A percentile compares a stretch with the other conserved stretches of the same genome.
Conservation (phyloP, 2,797 vertebrate genomes). For the Myoxocephalus aenaeus region DNA sequence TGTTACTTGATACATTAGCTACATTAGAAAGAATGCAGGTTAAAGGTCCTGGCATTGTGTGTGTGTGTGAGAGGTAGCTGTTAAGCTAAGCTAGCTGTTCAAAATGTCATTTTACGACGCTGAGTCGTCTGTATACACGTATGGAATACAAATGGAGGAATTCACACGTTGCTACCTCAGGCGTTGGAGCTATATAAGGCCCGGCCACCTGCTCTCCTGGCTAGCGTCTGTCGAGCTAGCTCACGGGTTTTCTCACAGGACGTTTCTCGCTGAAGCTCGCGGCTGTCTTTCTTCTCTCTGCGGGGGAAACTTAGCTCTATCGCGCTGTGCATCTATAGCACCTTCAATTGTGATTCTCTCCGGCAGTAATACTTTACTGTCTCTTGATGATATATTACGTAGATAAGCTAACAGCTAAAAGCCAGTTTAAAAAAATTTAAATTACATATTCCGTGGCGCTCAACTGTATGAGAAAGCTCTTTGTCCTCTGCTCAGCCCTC, state of each 20-base stretch:
- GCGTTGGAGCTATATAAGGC: background rate
- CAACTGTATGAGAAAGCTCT: conserved; percentile 22
- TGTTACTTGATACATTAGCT: too few relatives aligned
- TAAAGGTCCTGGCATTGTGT: too few relatives aligned
- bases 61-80: too few relatives aligned
- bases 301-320: background rate
- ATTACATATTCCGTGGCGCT: background rate
- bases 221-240: background rate
- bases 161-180: background rate
- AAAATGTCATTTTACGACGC: background rate
- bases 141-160: background rate
- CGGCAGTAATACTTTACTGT: background rate
- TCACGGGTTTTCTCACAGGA: background rate
- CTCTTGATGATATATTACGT: conserved; percentile 8
- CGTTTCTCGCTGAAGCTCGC: background rate
- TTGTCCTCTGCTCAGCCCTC: conserved; percentile 47
- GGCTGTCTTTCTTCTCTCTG: background rate
- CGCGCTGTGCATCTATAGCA: background rate
- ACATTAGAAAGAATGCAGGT: too few relatives aligned
- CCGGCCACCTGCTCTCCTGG: background rate
- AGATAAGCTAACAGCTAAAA: conserved; percentile 3
- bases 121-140: background rate
- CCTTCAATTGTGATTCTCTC: background rate
- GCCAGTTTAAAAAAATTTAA: conserved; percentile 9
- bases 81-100: background rate